These are phyloP conservation scores for Cerastis rubricosa DNA, from an alignment of 2,888 invertebrate species.

Conservation along the genomic window DNA sequence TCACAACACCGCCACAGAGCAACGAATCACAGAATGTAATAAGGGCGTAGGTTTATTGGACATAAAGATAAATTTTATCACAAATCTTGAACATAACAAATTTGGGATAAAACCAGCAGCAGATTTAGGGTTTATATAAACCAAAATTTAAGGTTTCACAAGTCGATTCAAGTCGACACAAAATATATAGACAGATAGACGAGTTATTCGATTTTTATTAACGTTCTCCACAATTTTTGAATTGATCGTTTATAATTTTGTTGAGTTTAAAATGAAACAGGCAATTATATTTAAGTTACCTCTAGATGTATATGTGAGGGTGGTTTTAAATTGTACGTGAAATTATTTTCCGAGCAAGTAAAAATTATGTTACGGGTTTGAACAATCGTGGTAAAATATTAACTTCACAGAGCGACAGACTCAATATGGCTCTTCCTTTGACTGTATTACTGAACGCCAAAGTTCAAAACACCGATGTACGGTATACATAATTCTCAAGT, in stretches of 20 bases:
- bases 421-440: no score
- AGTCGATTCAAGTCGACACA: slow-evolving; percentile 3
- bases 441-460: no score
- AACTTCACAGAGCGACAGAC: neutral
- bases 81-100: slow-evolving; percentile 42
- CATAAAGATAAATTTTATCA: slow-evolving; percentile 52
- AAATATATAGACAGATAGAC: slow-evolving; percentile 1
- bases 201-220: slow-evolving; percentile 3
- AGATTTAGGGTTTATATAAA: slow-evolving; percentile 19
- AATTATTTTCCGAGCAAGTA: slow-evolving; percentile 23
- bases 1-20: slow-evolving; percentile 4
- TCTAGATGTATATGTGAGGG: slow-evolving; percentile 36
- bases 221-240: neutral
- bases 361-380: neutral
- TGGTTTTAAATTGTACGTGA: neutral
- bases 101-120: slow-evolving; percentile 27
- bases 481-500: no score
- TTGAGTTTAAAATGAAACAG: slow-evolving; percentile 2
- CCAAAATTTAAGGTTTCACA: slow-evolving; percentile 10
- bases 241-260: slow-evolving; percentile 7
- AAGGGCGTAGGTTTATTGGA: slow-evolving; percentile 52
- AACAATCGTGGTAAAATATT: neutral
- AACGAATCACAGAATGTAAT: slow-evolving; percentile 37
- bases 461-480: no score
- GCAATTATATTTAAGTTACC: neutral